Conservation (phyloP, 2,113 vertebrate species). For the Sprattus sprattus region DNA sequence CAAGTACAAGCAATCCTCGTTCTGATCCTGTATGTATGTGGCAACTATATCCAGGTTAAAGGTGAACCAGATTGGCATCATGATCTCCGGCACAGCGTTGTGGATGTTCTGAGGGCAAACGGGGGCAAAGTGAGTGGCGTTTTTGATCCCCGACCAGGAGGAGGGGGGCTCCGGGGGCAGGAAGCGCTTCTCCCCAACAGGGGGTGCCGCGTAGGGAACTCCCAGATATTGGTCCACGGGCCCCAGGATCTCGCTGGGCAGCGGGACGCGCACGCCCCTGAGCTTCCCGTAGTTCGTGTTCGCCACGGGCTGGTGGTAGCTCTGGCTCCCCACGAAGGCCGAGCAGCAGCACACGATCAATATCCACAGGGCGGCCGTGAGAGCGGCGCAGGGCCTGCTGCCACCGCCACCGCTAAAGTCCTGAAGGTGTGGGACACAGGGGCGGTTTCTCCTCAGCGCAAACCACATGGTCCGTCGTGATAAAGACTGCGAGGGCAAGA, state of each 20-base stretch:
- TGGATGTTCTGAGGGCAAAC: conserved; percentile 99
- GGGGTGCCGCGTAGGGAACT: conserved; percentile 88
- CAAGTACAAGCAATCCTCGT: conserved; percentile 97
- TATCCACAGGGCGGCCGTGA: conserved; percentile 83
- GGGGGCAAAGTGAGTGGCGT: conserved; percentile 94
- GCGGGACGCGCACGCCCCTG: conserved; percentile 85
- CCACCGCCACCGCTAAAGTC: conserved; percentile 59
- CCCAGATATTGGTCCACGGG: conserved; percentile 95
- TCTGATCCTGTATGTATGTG: conserved; percentile 97
- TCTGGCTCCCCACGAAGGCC: conserved; percentile 74
- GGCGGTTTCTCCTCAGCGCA: conserved; percentile 63
- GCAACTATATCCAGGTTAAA: conserved; percentile 99
- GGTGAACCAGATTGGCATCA: conserved; percentile 99
- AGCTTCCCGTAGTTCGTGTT: conserved; percentile 98
- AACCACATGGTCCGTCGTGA: conserved; percentile 74
- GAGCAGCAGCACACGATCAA: conserved; percentile 80
- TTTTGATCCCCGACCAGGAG: conserved; percentile 97
- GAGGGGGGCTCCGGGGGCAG: conserved; percentile 92
- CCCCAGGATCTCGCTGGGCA: conserved; percentile 95
- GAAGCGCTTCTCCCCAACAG: conserved; percentile 91
- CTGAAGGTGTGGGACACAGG: conserved; percentile 62
- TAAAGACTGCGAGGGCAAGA: conserved; percentile 51
- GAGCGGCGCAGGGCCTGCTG: neutral
- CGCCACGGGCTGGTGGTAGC: conserved; percentile 87
- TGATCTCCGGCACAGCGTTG: conserved; percentile 96